Base-by-base conservation (phyloP, 2,113 vertebrate species). In the Rhinogobius similis region DNA sequence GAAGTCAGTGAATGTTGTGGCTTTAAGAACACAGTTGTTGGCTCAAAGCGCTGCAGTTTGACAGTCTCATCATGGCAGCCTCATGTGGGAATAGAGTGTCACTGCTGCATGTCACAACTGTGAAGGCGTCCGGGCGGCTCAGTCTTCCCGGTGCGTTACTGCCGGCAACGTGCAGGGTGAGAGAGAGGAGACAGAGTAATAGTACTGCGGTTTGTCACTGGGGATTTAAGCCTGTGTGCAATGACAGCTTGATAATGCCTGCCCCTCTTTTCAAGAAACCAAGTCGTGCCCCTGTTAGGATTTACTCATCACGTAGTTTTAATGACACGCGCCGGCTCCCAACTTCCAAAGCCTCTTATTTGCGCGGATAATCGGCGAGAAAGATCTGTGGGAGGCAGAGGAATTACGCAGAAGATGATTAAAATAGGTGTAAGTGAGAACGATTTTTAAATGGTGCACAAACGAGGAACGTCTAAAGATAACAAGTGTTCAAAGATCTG, bases 251-350 rank as follows among this genome's bases (percentile, higher is more conserved):
- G 23, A 55, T 55, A 55, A 55, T 55, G 52, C 23, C 23, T 1
- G 52, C 23, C 52, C 23, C 23, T 55, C 10, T 53, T 50, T 55
- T 55, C 52, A 26, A 55, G 52, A 24, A 26, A 55, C 52, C 52
- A 21, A 52, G 50, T 13, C 12, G 23, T 26, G 52, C 12, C 52
- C 23, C 21, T 10, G 6, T 23, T 53, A 23, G 23, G 52, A 55
- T 55, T 26, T 55, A 55, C 23, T 14, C 52, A 11, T 26, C 52
- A 55, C 52, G 13, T 13, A 55, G 52, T 55, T 11, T 14, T 55
- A 55, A 55, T 55, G 52, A 55, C 52, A 55, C 23, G 12, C 46
- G 46, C 18, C 4, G 68, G 73, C 73, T 80, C 79, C 55, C 52
- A 26, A 55, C 52, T 55, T 55, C 23, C 52, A 55, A 55, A 55